Evolutionary conservation across 2,888 invertebrate genomes (phyloP), one percentile per base, ranked within the genome.

Genomic region (Acholoe squamosa): DNA sequence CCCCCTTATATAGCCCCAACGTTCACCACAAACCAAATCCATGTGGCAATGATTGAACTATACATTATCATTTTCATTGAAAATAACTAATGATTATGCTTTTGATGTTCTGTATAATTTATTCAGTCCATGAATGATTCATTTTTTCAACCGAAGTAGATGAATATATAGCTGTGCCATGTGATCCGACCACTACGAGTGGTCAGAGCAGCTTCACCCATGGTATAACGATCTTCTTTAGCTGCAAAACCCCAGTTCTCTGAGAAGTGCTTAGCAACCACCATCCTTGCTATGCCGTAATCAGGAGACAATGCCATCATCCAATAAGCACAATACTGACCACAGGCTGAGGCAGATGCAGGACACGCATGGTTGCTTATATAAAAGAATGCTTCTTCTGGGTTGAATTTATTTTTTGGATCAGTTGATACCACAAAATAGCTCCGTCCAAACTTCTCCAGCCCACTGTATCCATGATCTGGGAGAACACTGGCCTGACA

Each of bases 131-230:
- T n/a, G n/a, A n/a, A n/a, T n/a, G n/a, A n/a, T n/a, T n/a, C n/a
- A n/a, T n/a, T n/a, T n/a, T n/a, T 25, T 67, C 67, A 67, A 25
- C 67, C 67, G n/a, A 67, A 67, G 67, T 67, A 67, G 67, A 67
- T n/a, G 7, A 67, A 7, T 16, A 22, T n/a, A 25, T 16, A 67
- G 14, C 16, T 67, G 67, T 12, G 7, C 22, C n/a, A 67, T n/a
- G n/a, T n/a, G 22, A 16, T 22, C 14, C 67, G 22, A 7, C 16
- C 16, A n/a, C 22, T 67, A 25, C 22, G 67, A 19, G 22, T 16
- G 12, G 7, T 16, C 16, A 67, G 67, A 7, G 22, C 22, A 19
- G n/a, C n/a, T 7, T 25, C 22, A 7, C 16, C 67, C n/a, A 7
- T n/a, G 7, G 14, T 25, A 12, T n/a, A 67, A 25, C 67, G 67